Evolutionary conservation across 1,140 invertebrate genomes (phyloP).

Genomic region (Rhyzopertha dominica): DNA sequence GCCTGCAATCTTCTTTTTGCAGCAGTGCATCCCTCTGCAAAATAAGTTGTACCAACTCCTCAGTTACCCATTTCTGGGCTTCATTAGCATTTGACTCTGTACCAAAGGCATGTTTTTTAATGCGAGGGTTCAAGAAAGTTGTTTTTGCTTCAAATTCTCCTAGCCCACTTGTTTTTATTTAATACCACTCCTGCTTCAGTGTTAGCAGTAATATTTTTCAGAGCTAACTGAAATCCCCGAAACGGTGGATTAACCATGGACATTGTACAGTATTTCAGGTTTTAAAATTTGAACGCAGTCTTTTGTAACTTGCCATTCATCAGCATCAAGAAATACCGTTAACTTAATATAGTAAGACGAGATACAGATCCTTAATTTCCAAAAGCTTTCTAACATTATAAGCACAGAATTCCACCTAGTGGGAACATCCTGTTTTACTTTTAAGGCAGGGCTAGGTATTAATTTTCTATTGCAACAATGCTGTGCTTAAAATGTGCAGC

Average conservation of each 20-base stretch:
- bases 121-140: conserved; percentile 34
- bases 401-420: conserved; percentile 40
- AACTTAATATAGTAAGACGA: conserved; percentile 1
- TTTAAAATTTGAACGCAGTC: conserved; percentile 19
- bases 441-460: conserved; percentile 20
- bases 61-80: conserved; percentile 27
- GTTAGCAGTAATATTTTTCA: conserved; percentile 17
- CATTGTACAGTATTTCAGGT: conserved; percentile 35
- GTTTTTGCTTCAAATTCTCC: conserved; percentile 27
- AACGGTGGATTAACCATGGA: conserved; percentile 33
- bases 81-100: conserved; percentile 28
- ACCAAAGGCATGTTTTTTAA: conserved; percentile 36
- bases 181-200: conserved; percentile 9
- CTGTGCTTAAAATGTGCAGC: too few relatives aligned
- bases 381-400: conserved; percentile 34
- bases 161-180: conserved; percentile 15
- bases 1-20: too few relatives aligned
- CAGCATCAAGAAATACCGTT: conserved; percentile 16
- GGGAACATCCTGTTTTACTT: conserved; percentile 35
- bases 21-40: too few relatives aligned
- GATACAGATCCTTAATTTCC: conserved; percentile 23
- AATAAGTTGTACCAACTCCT: conserved; percentile 31
- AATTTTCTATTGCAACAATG: too few relatives aligned
- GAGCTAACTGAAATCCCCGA: conserved; percentile 25
- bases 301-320: too few relatives aligned